phyloP scores from a whole-genome alignment of 2,797 vertebrate species.

The Fistularia commersonii region DNA sequence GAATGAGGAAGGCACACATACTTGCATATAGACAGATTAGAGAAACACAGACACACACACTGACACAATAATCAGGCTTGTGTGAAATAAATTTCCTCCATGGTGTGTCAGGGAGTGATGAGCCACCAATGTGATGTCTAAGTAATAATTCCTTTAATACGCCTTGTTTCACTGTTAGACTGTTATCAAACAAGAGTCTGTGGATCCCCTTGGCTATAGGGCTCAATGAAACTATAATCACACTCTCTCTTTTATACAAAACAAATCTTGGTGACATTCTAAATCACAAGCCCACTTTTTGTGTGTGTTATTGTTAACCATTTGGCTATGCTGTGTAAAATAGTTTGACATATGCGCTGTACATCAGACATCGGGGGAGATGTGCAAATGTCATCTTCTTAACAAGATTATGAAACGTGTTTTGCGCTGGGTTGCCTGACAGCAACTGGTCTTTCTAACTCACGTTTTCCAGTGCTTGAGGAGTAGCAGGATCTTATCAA shows the following conservation, averaged over 20 bases:
- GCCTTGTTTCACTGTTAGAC: slow-evolving; percentile 62
- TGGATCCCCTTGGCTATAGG: slow-evolving; percentile 55
- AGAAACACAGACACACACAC: slow-evolving; percentile 26
- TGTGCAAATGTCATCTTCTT: no score
- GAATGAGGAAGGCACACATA: slow-evolving; percentile 1
- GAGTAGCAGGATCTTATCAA: slow-evolving; percentile 29
- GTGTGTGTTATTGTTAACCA: slow-evolving; percentile 39
- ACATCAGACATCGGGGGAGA: no score
- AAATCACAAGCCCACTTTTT: slow-evolving; percentile 51
- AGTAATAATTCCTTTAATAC: slow-evolving; percentile 68
- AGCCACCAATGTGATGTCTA: slow-evolving; percentile 56
- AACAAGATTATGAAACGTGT: not conserved
- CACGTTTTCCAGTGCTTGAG: slow-evolving; percentile 4
- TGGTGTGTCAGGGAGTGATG: slow-evolving; percentile 52
- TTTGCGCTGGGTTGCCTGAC: slow-evolving; percentile 6
- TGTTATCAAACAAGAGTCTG: slow-evolving; percentile 68
- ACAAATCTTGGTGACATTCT: slow-evolving; percentile 56
- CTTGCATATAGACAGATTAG: slow-evolving; percentile 26
- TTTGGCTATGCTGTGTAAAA: slow-evolving; percentile 19
- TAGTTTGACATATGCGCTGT: slow-evolving; percentile 18
- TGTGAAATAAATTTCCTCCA: slow-evolving; percentile 62
- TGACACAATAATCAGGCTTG: slow-evolving; percentile 45
- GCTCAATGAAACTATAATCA: slow-evolving; percentile 57
- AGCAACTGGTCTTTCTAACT: slow-evolving; percentile 32
- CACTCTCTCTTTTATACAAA: slow-evolving; percentile 48